Evolutionary conservation across 2,888 invertebrate species (phyloP).

Genomic region (Cantharis nigra): DNA sequence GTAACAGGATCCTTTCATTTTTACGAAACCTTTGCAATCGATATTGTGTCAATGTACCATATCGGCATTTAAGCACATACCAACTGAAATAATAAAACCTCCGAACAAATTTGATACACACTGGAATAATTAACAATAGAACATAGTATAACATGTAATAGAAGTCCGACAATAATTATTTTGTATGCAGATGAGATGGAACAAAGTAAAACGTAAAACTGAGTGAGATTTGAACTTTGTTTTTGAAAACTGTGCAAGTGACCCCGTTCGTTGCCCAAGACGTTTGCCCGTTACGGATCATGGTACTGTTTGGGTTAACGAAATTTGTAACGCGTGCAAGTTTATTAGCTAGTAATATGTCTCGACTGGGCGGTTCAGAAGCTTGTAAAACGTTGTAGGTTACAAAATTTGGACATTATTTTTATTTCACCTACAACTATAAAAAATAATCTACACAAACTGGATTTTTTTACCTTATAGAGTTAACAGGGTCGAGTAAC

Average conservation of each 20-base stretch:
- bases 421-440: not conserved
- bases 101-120: not conserved
- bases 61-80: constrained; percentile 7
- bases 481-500: constrained; percentile 10
- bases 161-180: not conserved
- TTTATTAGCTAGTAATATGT: constrained; percentile 25
- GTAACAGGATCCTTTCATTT: not conserved
- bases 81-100: not conserved
- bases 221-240: not conserved
- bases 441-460: not conserved
- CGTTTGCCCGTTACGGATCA: constrained; percentile 2
- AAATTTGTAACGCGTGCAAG: constrained; percentile 19
- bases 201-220: not conserved
- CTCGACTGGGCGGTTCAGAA: constrained; percentile 15
- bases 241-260: not conserved
- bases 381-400: constrained; percentile 18
- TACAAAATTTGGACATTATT: constrained; percentile 3
- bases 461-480: not conserved
- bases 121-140: not conserved
- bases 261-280: not conserved
- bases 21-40: not conserved
- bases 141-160: not conserved
- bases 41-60: constrained; percentile 2
- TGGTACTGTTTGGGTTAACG: constrained; percentile 12
- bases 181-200: not conserved